phyloP scores from a whole-genome alignment of 2,113 vertebrate species.

The Copsychus sechellarum region DNA sequence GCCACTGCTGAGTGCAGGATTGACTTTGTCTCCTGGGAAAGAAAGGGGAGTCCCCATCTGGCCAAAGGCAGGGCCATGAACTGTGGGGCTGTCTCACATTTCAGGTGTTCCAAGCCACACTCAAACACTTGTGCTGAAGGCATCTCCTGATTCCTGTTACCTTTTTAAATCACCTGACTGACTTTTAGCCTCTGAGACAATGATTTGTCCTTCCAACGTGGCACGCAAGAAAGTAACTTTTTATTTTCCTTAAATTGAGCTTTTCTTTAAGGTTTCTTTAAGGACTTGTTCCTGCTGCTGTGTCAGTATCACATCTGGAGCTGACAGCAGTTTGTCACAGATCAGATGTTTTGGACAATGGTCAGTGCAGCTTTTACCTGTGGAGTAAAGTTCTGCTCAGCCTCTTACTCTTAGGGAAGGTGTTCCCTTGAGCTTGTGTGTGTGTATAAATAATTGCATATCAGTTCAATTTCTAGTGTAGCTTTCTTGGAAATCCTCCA shows the following conservation, averaged over 20 bases:
- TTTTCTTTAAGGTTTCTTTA: not conserved
- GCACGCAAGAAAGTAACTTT: not conserved
- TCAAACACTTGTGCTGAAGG: not conserved
- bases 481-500: not conserved
- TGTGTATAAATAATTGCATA: not conserved
- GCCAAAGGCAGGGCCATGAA: not conserved
- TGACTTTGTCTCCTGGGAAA: not conserved
- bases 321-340: accelerated
- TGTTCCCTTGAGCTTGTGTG: not conserved
- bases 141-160: not conserved
- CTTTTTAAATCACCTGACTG: not conserved
- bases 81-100: not conserved
- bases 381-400: not conserved
- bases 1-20: not conserved
- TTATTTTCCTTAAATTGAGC: not conserved
- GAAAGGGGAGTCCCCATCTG: not conserved
- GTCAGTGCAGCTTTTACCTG: not conserved
- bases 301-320: not conserved
- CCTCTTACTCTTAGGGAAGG: not conserved
- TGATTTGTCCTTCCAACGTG: not conserved
- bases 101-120: not conserved
- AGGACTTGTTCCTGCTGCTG: not conserved
- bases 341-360: not conserved
- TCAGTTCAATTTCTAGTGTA: not conserved
- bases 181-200: not conserved